phyloP scores from a whole-genome alignment of 2,113 vertebrate species.

The Hippocampus guttulatus region DNA sequence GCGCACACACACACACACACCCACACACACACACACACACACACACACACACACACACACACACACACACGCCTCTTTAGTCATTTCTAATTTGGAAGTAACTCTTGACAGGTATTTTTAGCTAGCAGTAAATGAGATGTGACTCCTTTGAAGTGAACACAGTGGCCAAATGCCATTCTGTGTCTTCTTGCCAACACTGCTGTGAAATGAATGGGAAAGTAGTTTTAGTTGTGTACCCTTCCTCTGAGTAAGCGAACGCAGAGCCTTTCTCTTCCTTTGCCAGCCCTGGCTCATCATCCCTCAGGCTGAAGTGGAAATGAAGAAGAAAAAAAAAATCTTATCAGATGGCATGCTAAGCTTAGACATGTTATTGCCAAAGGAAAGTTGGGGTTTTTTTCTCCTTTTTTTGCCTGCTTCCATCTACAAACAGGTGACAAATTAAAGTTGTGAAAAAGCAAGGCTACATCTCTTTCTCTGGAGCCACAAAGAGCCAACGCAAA shows the following conservation, averaged over 20 bases:
- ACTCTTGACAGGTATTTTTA: slow-evolving; percentile 18
- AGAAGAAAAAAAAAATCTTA: slow-evolving; percentile 15
- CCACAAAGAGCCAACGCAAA: not conserved
- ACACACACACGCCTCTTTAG: slow-evolving; percentile 18
- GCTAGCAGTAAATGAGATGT: slow-evolving; percentile 10
- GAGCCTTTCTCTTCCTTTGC: slow-evolving; percentile 26
- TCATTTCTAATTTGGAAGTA: slow-evolving; percentile 26
- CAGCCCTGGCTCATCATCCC: slow-evolving; percentile 35
- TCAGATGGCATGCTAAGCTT: slow-evolving; percentile 21
- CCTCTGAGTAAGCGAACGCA: slow-evolving; percentile 9
- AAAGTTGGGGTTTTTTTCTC: not conserved
- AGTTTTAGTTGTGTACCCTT: slow-evolving; percentile 43
- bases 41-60: not conserved
- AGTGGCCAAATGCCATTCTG: slow-evolving; percentile 16
- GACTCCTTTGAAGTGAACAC: slow-evolving; percentile 31
- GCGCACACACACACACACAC: not conserved
- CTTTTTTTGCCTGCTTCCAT: not conserved
- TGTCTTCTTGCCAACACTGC: slow-evolving; percentile 20
- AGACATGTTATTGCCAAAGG: slow-evolving; percentile 6
- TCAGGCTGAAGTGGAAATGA: slow-evolving; percentile 26
- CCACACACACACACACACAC: too few species aligned
- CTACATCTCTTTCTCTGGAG: not conserved
- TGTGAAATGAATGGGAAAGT: slow-evolving; percentile 41
- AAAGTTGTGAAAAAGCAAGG: not conserved
- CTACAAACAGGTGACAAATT: not conserved